Evolutionary conservation across 2,888 invertebrate genomes (phyloP), one percentile per base, ranked within the genome.

Genomic region (Incurvaria masculella): DNA sequence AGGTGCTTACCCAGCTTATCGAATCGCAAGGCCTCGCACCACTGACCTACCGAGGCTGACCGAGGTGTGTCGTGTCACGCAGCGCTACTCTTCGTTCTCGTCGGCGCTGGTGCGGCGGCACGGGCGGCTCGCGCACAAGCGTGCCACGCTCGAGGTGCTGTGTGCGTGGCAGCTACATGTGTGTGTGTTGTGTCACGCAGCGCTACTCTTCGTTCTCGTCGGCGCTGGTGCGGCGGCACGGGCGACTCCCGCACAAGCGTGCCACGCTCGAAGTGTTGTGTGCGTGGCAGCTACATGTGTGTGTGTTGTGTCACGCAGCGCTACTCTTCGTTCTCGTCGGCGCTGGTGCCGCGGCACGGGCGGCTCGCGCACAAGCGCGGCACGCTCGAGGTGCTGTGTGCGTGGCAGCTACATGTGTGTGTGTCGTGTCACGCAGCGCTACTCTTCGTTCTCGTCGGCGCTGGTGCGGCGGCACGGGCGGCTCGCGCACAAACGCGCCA

Each of bases 61-160:
- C n/a, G n/a, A n/a, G n/a, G n/a, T n/a, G 23, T 23, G 23, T 33
- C 14, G 33, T 33, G 33, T 33, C 56, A 65, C 65, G 44, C 72
- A 89, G 86, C 84, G 94, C 52, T 89, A 90, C 62, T 86, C 89
- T 2, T 94, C 94, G 2, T 87, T 94, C 69, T 92, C 89, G 57
- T 91, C 92, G 45, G 91, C 91, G 61, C 80, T 91, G 61, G 91
- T 93, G 40, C 85, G 94, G 27, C 90, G 91, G 51, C 93, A 94
- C 59, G 90, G 93, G 3, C 82, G 91, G 51, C 81, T 89, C 55
- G 85, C 90, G 53, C 97, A 96, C 72, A 93, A 93, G 74, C 86
- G 93, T 44, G 91, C 91, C 41, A 97, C 97, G 1, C 79, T 94
- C 49, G 94, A 95, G 68, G 87, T 97, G 57, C 81, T 97, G 89